Percentiles rank a stretch among this genome's conserved stretches.
Conservation (phyloP, 2,113 vertebrate genomes). For the Saccopteryx leptura region DNA sequence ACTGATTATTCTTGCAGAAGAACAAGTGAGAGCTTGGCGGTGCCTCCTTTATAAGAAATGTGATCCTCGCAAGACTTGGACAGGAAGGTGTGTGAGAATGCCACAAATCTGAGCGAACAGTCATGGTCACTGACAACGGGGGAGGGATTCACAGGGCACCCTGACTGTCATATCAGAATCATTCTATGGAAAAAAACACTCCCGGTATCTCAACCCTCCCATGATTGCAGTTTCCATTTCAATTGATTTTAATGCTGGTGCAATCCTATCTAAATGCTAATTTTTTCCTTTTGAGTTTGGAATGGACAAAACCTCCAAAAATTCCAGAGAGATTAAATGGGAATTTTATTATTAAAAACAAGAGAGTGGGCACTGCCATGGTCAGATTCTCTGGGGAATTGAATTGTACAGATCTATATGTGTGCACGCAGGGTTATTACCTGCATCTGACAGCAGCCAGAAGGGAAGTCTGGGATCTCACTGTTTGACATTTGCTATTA, state of each 20-base stretch:
- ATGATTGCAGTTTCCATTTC: slow-evolving; percentile 64
- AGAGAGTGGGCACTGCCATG: slow-evolving; percentile 39
- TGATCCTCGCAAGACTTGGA: not conserved
- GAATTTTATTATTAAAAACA: slow-evolving; percentile 82
- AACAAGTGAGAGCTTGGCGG: not conserved
- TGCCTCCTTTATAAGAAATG: not conserved
- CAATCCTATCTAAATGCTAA: slow-evolving; percentile 87
- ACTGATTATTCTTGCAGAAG: not conserved
- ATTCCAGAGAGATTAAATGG: slow-evolving; percentile 78
- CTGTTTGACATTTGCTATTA: slow-evolving; percentile 71
- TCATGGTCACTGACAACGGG: not conserved
- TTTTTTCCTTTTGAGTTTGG: slow-evolving; percentile 73
- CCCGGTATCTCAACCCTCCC: not conserved
- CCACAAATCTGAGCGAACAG: not conserved
- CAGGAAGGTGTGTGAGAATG: not conserved
- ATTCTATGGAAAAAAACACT: not conserved
- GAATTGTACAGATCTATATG: slow-evolving; percentile 42
- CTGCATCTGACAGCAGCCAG: slow-evolving; percentile 63
- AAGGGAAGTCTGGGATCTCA: slow-evolving; percentile 54
- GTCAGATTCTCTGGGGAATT: slow-evolving; percentile 64
- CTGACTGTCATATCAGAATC: not conserved
- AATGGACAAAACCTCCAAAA: slow-evolving; percentile 75
- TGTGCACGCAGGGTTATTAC: slow-evolving; percentile 54
- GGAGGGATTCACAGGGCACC: not conserved
- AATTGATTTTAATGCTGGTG: slow-evolving; percentile 78